Percentiles rank a stretch among this genome's conserved stretches.
Conservation (phyloP, 1,140 invertebrate species). For the Trichogramma pretiosum region DNA sequence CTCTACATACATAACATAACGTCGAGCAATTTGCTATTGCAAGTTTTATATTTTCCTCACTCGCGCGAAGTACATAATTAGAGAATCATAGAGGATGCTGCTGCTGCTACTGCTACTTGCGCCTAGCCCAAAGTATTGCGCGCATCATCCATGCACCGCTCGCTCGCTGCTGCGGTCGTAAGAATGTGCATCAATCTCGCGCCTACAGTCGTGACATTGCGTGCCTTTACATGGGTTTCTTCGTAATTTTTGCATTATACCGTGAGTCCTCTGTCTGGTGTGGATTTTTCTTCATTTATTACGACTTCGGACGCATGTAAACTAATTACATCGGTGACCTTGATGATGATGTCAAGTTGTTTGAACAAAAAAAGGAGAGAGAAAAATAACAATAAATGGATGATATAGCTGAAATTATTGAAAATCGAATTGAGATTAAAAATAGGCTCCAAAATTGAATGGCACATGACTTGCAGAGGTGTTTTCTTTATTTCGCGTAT, state of each 20-base stretch:
- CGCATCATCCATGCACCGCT: not conserved
- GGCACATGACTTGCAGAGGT: constrained; percentile 28
- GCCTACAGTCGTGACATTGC: constrained; percentile 17
- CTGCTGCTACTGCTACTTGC: not conserved
- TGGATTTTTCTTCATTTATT: too few relatives aligned
- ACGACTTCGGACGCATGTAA: too few relatives aligned
- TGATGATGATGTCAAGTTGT: too few relatives aligned
- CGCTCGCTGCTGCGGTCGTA: constrained; percentile 5
- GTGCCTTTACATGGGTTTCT: constrained; percentile 8
- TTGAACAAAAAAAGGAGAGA: too few relatives aligned
- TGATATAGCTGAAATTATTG: constrained; percentile 13
- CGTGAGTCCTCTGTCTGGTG: too few relatives aligned
- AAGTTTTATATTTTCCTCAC: constrained; percentile 16
- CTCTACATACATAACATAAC: not conserved
- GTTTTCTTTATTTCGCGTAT: constrained; percentile 40
- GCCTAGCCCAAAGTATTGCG: constrained; percentile 9
- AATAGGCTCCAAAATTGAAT: constrained; percentile 19
- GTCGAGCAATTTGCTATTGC: constrained; percentile 11
- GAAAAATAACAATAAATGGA: too few relatives aligned
- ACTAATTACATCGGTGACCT: too few relatives aligned
- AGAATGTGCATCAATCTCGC: constrained; percentile 1
- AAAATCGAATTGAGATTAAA: too few relatives aligned
- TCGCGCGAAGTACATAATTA: constrained; percentile 24
- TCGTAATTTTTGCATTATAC: constrained; percentile 4
- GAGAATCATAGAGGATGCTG: constrained; percentile 15